phyloP scores from a whole-genome alignment of 1,140 invertebrate species.

The Drosophila elegans region DNA sequence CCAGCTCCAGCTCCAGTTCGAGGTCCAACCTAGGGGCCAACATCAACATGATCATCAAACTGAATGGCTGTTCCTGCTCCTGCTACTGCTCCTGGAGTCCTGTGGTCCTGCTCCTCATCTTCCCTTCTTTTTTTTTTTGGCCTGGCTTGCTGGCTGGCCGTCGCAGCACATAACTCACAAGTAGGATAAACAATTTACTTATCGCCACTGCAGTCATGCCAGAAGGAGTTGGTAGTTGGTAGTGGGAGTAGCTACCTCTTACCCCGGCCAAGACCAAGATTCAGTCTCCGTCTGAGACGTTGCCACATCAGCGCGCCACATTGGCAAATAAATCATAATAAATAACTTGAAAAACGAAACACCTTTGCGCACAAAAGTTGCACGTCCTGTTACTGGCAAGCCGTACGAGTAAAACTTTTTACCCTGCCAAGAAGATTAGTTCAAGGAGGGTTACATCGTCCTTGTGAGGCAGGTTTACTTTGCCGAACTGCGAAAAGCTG shows the following conservation, averaged over 20 bases:
- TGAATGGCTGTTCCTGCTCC: slow-evolving; percentile 42
- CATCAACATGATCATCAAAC: slow-evolving; percentile 81
- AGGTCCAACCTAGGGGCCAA: slow-evolving; percentile 41
- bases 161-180: slow-evolving; percentile 79
- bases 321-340: slow-evolving; percentile 84
- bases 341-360: slow-evolving; percentile 83
- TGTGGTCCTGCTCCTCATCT: slow-evolving; percentile 9
- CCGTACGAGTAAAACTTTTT: slow-evolving; percentile 36
- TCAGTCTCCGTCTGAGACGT: slow-evolving; percentile 51
- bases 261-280: slow-evolving; percentile 11
- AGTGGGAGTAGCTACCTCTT: slow-evolving; percentile 7
- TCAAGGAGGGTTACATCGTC: slow-evolving; percentile 7
- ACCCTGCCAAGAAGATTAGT: not conserved
- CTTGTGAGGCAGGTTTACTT: not conserved
- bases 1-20: not conserved
- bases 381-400: slow-evolving; percentile 51
- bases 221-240: slow-evolving; percentile 15
- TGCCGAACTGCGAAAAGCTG: slow-evolving; percentile 20
- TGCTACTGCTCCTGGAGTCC: slow-evolving; percentile 3
- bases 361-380: slow-evolving; percentile 80
- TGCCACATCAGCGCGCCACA: slow-evolving; percentile 76
- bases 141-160: slow-evolving; percentile 48
- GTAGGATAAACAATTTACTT: slow-evolving; percentile 84
- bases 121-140: not conserved
- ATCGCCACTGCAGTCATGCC: slow-evolving; percentile 69